Conservation (phyloP, 2,113 vertebrate genomes). For the Clarias macrocephalus region DNA sequence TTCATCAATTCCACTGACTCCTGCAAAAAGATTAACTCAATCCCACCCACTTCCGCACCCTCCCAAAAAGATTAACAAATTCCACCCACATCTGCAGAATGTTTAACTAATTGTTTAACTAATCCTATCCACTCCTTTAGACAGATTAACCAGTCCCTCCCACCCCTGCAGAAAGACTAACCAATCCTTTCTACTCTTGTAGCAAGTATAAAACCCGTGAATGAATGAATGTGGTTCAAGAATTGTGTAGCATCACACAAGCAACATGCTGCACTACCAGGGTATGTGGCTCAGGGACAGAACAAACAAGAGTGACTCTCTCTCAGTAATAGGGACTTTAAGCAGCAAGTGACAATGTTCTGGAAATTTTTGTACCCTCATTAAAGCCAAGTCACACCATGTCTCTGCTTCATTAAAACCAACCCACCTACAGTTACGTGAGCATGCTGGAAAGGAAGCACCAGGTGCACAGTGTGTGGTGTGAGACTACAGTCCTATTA, state of each 20-base stretch:
- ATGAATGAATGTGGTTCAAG: background rate
- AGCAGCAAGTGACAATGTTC: background rate
- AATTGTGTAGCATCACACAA: background rate
- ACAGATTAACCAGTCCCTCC: background rate
- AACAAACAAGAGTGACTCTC: background rate
- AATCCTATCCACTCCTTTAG: background rate
- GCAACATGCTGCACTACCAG: background rate
- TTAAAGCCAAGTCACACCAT: constrained; percentile 43
- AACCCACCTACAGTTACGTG: background rate
- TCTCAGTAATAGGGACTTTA: constrained; percentile 14
- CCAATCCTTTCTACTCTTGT: background rate
- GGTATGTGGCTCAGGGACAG: background rate
- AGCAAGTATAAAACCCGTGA: background rate
- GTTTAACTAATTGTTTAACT: background rate
- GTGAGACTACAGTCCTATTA: constrained; percentile 10
- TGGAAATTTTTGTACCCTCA: constrained; percentile 31
- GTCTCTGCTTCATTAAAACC: constrained; percentile 42
- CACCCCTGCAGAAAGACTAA: background rate
- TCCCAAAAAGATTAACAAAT: background rate
- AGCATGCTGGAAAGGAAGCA: constrained; percentile 26
- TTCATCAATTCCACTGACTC: background rate
- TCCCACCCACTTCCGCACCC: background rate
- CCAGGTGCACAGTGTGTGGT: constrained; percentile 50
- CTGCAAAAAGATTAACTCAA: background rate
- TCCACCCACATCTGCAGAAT: background rate